Percentiles rank a stretch among this genome's conserved stretches.
phyloP scores from a whole-genome alignment of 2,888 invertebrate genomes.

The Ectemnius lituratus region DNA sequence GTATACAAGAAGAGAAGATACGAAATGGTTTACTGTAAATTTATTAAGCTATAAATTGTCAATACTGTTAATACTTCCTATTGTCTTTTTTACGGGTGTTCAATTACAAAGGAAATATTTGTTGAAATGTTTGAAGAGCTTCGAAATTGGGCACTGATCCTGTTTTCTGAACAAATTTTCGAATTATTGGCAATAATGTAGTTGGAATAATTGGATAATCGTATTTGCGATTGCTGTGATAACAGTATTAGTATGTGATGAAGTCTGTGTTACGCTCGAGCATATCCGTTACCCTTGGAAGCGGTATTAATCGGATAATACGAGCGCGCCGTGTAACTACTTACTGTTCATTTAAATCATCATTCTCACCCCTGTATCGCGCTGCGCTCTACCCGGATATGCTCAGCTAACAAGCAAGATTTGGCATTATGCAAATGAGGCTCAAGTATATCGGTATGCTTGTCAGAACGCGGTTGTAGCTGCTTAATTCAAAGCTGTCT shows the following conservation, averaged over 20 bases:
- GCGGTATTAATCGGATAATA: constrained; percentile 23
- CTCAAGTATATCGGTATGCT: constrained; percentile 1
- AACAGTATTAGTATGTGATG: constrained; percentile 13
- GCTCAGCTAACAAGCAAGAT: neutral
- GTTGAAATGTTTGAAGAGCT: neutral
- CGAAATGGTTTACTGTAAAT: too few relatives aligned
- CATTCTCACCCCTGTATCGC: neutral
- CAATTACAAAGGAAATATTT: too few relatives aligned
- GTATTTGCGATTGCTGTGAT: neutral
- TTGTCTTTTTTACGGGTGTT: too few relatives aligned
- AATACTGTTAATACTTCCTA: too few relatives aligned
- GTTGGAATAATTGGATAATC: constrained; percentile 3
- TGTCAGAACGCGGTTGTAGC: too few relatives aligned
- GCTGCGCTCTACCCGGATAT: neutral
- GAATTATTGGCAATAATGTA: neutral
- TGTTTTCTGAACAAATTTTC: neutral
- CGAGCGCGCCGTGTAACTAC: constrained; percentile 20
- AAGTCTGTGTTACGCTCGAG: constrained; percentile 9
- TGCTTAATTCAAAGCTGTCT: too few relatives aligned
- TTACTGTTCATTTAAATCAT: constrained; percentile 22
- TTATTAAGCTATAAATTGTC: too few relatives aligned
- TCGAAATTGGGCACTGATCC: neutral
- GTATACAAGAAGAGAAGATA: too few relatives aligned
- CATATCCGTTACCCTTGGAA: constrained; percentile 9
- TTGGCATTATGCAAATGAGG: constrained; percentile 1